A percentile compares a stretch with the other conserved stretches of the same genome.
These are phyloP conservation scores for Pimpla rufipes DNA, from an alignment of 2,888 invertebrate genomes.

Conservation along the genomic window DNA sequence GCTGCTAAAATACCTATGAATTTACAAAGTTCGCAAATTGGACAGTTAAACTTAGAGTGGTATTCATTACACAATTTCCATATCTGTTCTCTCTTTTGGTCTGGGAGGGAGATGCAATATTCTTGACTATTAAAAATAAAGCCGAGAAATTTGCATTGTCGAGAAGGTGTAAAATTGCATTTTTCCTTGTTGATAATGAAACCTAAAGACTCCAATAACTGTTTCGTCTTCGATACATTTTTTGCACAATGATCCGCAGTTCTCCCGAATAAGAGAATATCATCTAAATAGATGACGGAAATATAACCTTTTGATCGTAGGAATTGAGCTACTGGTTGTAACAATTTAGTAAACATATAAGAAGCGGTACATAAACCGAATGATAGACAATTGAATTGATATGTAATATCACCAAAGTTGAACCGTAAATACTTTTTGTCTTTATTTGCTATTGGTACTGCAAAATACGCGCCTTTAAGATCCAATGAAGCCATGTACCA, in stretches of 20 bases:
- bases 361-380: constrained; percentile 22
- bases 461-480: neutral
- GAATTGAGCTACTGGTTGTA: constrained; percentile 5
- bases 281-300: constrained; percentile 38
- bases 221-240: too few relatives aligned
- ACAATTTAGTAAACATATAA: constrained; percentile 23
- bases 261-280: constrained; percentile 10
- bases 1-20: constrained; percentile 64
- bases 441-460: neutral
- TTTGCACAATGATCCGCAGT: neutral
- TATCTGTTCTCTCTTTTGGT: too few relatives aligned
- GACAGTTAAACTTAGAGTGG: neutral
- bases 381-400: constrained; percentile 26
- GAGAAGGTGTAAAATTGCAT: too few relatives aligned
- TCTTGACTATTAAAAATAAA: too few relatives aligned
- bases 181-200: too few relatives aligned
- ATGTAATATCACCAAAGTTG: too few relatives aligned
- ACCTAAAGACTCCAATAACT: too few relatives aligned
- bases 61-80: too few relatives aligned
- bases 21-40: constrained; percentile 52
- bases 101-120: too few relatives aligned
- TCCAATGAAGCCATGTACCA: neutral
- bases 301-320: constrained; percentile 1
- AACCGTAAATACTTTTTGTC: constrained; percentile 21
- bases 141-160: too few relatives aligned